A percentile compares a stretch with the other conserved stretches of the same genome.
These are phyloP conservation scores for Tadarida brasiliensis DNA, from an alignment of 2,797 vertebrate species.

Conservation along the genomic window DNA sequence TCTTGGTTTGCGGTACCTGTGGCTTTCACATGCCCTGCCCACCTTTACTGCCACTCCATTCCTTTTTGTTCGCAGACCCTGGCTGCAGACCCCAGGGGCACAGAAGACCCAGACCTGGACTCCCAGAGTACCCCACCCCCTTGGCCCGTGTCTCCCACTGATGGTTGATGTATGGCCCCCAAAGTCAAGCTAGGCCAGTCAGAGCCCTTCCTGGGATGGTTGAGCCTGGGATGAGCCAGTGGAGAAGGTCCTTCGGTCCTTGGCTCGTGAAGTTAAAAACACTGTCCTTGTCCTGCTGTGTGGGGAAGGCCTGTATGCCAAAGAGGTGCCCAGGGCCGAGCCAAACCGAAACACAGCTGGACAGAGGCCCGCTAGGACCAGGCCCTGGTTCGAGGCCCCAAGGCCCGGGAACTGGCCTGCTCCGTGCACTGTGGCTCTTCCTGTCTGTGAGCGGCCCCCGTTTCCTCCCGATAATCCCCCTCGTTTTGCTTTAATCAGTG, in stretches of 20 bases:
- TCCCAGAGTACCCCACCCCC: too few relatives aligned
- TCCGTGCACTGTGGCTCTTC: background rate
- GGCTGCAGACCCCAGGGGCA: background rate
- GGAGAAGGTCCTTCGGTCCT: background rate
- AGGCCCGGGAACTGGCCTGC: background rate
- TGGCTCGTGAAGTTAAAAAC: background rate
- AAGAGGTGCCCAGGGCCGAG: background rate
- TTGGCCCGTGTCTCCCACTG: background rate
- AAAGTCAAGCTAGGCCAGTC: background rate
- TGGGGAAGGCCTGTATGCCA: background rate
- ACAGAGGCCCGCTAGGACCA: background rate
- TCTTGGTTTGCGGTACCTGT: too few relatives aligned
- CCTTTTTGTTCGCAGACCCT: too few relatives aligned
- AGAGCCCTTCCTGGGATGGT: background rate
- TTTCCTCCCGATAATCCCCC: background rate
- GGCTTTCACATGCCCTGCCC: too few relatives aligned
- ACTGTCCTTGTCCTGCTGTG: background rate
- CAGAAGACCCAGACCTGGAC: background rate
- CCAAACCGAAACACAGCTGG: background rate
- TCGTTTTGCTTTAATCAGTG: background rate
- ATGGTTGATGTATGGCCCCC: background rate
- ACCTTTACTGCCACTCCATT: too few relatives aligned
- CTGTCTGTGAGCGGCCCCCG: background rate
- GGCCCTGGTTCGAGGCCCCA: background rate
- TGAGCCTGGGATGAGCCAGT: background rate